phyloP scores from a whole-genome alignment of 2,888 invertebrate genomes.

The Abrostola triplasia region DNA sequence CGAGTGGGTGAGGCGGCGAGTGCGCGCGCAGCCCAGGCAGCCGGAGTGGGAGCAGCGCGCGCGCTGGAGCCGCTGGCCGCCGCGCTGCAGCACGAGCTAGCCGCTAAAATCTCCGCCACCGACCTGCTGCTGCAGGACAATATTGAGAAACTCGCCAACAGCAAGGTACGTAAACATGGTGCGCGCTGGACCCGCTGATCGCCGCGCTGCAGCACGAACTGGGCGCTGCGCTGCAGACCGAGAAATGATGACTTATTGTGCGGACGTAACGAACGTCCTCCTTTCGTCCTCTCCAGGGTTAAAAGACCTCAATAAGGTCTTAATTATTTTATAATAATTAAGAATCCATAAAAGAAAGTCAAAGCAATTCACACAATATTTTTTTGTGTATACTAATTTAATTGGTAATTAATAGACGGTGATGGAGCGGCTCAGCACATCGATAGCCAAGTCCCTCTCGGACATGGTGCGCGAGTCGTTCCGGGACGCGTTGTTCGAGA shows the following conservation, averaged over 20 bases:
- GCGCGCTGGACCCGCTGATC: too few relatives aligned
- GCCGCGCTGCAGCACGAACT: background rate
- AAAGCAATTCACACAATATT: too few relatives aligned
- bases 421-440: slow-evolving; percentile 92
- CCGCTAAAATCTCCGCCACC: slow-evolving; percentile 91
- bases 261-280: too few relatives aligned
- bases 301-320: too few relatives aligned
- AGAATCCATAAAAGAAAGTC: too few relatives aligned
- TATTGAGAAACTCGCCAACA: slow-evolving; percentile 93
- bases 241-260: too few relatives aligned
- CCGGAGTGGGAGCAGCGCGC: slow-evolving; percentile 87
- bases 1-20: slow-evolving; percentile 76
- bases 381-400: too few relatives aligned
- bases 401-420: slow-evolving; percentile 81
- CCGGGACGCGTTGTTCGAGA: slow-evolving; percentile 92
- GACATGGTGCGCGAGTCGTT: slow-evolving; percentile 93
- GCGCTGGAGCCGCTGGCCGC: slow-evolving; percentile 92
- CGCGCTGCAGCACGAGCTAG: slow-evolving; percentile 92
- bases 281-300: too few relatives aligned
- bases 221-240: background rate
- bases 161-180: slow-evolving; percentile 88
- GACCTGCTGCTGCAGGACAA: slow-evolving; percentile 94
- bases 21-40: slow-evolving; percentile 79
- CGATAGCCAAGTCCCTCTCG: slow-evolving; percentile 91
- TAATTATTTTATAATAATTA: too few relatives aligned